These are phyloP conservation scores for Erpornis zantholeuca DNA, from an alignment of 2,113 vertebrate genomes.

Conservation along the genomic window DNA sequence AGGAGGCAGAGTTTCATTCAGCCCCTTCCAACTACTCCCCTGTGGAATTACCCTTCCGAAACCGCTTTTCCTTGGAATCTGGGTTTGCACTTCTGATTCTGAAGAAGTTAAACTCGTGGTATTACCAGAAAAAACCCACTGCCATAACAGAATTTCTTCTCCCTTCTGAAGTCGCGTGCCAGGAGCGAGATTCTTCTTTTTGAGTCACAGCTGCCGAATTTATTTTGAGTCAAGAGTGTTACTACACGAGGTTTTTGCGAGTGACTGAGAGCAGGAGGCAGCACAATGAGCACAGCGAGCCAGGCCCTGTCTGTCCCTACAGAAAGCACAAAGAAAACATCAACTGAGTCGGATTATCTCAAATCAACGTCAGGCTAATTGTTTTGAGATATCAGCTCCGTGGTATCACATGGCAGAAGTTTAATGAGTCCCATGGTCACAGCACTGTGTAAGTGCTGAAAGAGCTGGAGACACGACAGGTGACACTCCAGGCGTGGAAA, in stretches of 20 bases:
- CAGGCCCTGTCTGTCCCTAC: background rate
- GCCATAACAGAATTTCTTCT: background rate
- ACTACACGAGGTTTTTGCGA: background rate
- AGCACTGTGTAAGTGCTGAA: background rate
- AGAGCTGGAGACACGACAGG: background rate
- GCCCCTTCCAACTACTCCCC: background rate
- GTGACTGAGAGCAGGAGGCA: background rate
- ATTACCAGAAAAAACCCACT: background rate
- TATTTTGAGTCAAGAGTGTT: background rate
- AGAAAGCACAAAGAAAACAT: background rate
- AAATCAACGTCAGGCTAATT: background rate
- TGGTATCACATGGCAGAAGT: background rate
- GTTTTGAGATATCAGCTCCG: background rate
- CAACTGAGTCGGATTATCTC: background rate
- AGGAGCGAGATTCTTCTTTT: background rate
- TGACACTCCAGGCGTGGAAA: constrained; percentile 1
- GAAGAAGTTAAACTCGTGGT: background rate
- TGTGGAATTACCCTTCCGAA: background rate
- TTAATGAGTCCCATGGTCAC: background rate
- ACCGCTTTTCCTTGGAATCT: background rate
- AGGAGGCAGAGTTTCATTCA: background rate
- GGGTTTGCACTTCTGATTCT: background rate
- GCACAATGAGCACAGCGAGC: background rate
- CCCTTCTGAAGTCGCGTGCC: background rate
- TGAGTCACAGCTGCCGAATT: background rate